A percentile compares a stretch with the other conserved stretches of the same genome.
Conservation (phyloP, 35 echinoderm and acorn worm species). For the Apostichopus japonicus region DNA sequence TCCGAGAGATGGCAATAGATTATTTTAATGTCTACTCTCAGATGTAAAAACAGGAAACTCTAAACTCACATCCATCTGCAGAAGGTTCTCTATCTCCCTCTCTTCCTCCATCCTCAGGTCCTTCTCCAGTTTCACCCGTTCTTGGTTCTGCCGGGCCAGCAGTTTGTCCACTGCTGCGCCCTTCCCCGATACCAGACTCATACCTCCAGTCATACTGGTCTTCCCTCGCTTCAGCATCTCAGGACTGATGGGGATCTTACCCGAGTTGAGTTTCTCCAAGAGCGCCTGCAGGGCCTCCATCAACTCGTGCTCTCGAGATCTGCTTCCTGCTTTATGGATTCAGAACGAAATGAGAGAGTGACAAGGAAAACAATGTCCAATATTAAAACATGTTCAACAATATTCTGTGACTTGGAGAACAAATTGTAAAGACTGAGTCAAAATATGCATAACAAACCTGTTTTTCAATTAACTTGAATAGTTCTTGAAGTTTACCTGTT, state of each 20-base stretch:
- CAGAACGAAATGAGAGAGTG: too few relatives aligned
- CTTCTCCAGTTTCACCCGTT: constrained; percentile 78
- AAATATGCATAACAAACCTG: too few relatives aligned
- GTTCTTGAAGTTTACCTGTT: too few relatives aligned
- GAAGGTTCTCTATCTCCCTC: constrained; percentile 79
- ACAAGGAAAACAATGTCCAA: too few relatives aligned
- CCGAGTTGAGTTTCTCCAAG: constrained; percentile 87
- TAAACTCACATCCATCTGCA: constrained; percentile 77
- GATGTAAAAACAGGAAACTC: background rate
- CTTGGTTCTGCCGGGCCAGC: constrained; percentile 78
- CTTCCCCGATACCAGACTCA: constrained; percentile 63
- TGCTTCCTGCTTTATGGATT: constrained; percentile 33
- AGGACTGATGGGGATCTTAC: constrained; percentile 86
- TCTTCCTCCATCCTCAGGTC: constrained; percentile 89
- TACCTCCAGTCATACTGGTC: constrained; percentile 3
- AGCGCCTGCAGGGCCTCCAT: constrained; percentile 90
- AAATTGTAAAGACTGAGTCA: too few relatives aligned
- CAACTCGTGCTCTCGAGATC: constrained; percentile 77
- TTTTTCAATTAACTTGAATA: background rate
- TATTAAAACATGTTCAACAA: too few relatives aligned
- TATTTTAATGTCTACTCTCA: too few relatives aligned
- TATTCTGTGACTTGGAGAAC: too few relatives aligned
- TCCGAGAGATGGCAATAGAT: too few relatives aligned
- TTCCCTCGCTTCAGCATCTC: constrained; percentile 81
- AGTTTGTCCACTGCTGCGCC: constrained; percentile 72